Percentiles rank a stretch among this genome's conserved stretches.
phyloP scores from a whole-genome alignment of 1,140 invertebrate genomes.

The Pseudomyrmex cubaensis region DNA sequence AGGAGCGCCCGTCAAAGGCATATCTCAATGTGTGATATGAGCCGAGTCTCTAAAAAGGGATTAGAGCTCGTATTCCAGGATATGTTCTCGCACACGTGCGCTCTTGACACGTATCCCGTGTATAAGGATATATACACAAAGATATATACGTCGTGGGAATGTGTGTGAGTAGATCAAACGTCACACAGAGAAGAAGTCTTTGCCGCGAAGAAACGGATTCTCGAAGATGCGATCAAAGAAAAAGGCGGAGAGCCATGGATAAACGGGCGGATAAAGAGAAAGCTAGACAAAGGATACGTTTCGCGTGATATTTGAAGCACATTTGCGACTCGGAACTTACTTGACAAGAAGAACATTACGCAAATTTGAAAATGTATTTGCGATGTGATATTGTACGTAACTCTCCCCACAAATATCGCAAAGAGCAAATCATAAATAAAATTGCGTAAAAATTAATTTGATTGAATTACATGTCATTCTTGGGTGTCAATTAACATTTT shows the following conservation, averaged over 20 bases:
- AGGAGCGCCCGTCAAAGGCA: constrained; percentile 83
- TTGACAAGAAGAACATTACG: constrained; percentile 25
- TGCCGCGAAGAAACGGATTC: constrained; percentile 68
- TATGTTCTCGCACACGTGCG: constrained; percentile 63
- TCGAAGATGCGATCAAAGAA: constrained; percentile 76
- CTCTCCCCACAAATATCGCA: no score
- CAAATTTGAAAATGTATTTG: constrained; percentile 21
- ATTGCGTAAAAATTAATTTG: no score
- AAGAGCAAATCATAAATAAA: no score
- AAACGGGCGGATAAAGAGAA: constrained; percentile 32
- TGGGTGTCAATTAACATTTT: background rate
- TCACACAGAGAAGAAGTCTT: constrained; percentile 60
- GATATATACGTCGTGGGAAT: constrained; percentile 50
- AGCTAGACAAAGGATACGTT: constrained; percentile 54
- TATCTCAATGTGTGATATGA: constrained; percentile 82
- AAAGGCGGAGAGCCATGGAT: constrained; percentile 41
- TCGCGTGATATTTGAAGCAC: constrained; percentile 33
- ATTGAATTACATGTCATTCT: no score
- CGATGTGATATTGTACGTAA: background rate
- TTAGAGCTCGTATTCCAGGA: constrained; percentile 82
- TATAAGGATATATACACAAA: background rate
- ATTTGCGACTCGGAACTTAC: constrained; percentile 14
- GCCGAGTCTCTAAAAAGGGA: constrained; percentile 83
- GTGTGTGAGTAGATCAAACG: constrained; percentile 41
- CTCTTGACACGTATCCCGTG: constrained; percentile 26